Percentiles rank a stretch among this genome's conserved stretches.
Evolutionary conservation across 2,888 invertebrate genomes (phyloP).

Genomic region (Leucoptera coffeella): DNA sequence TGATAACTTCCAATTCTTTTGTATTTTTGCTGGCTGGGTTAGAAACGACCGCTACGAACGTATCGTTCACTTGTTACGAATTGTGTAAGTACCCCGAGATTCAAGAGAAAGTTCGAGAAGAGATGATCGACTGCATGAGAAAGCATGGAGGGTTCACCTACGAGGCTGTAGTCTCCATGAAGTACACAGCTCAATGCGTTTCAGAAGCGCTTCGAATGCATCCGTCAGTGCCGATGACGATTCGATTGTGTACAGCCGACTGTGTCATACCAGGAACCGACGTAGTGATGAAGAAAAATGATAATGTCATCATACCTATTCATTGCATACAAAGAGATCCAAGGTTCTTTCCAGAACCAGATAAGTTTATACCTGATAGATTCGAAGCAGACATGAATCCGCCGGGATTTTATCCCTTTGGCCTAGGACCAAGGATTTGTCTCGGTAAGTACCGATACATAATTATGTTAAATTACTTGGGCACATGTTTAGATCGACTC

Average conservation of each 20-base stretch:
- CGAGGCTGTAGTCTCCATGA: slow-evolving; percentile 32
- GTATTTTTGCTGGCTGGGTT: slow-evolving; percentile 46
- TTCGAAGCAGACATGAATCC: slow-evolving; percentile 26
- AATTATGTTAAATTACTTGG: too few species aligned
- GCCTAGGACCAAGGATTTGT: slow-evolving; percentile 39
- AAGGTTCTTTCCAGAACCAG: slow-evolving; percentile 26
- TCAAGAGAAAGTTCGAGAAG: slow-evolving; percentile 23
- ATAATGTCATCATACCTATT: slow-evolving; percentile 31
- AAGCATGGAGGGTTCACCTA: slow-evolving; percentile 24
- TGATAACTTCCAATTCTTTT: slow-evolving; percentile 44
- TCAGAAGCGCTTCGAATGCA: slow-evolving; percentile 33
- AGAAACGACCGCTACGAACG: slow-evolving; percentile 35
- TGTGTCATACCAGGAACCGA: slow-evolving; percentile 23
- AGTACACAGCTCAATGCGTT: slow-evolving; percentile 19
- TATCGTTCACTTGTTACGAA: slow-evolving; percentile 39
- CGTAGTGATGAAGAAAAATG: slow-evolving; percentile 20
- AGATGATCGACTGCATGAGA: slow-evolving; percentile 24
- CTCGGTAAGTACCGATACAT: slow-evolving; percentile 20
- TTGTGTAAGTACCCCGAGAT: slow-evolving; percentile 29
- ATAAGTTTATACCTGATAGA: slow-evolving; percentile 33
- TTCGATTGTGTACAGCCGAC: slow-evolving; percentile 30
- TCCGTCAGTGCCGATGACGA: slow-evolving; percentile 37
- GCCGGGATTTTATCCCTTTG: slow-evolving; percentile 31
- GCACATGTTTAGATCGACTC: too few species aligned
- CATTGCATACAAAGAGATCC: slow-evolving; percentile 35